Evolutionary conservation across 2,797 vertebrate genomes (phyloP).

Genomic region (Dipus sagitta): DNA sequence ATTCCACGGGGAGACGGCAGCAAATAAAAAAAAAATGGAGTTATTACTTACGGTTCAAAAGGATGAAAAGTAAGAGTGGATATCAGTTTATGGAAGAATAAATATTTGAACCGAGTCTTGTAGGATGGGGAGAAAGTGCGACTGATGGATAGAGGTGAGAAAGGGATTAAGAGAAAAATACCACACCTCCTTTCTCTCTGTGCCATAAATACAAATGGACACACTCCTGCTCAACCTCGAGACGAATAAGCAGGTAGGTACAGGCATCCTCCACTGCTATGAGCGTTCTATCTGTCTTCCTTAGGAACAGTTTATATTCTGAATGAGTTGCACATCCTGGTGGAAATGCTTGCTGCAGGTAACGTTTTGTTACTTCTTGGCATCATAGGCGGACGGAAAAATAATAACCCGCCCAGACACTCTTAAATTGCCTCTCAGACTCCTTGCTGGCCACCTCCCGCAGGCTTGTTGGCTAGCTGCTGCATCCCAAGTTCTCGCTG

Average conservation of each 20-base stretch:
- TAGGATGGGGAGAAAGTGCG: background rate
- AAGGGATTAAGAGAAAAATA: background rate
- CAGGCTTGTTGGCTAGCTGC: background rate
- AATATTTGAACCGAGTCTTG: background rate
- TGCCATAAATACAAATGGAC: constrained; percentile 62
- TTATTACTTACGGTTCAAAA: background rate
- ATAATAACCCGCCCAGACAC: background rate
- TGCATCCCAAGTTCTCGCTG: background rate
- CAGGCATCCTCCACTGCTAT: constrained; percentile 36
- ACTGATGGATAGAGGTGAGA: background rate
- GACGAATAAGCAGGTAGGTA: constrained; percentile 74
- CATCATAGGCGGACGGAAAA: constrained; percentile 5
- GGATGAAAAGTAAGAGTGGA: background rate
- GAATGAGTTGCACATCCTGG: constrained; percentile 66
- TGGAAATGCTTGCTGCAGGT: constrained; percentile 53
- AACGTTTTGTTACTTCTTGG: constrained; percentile 62
- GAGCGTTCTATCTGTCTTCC: constrained; percentile 77
- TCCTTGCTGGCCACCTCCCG: background rate
- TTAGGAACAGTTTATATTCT: constrained; percentile 63
- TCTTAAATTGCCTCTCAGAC: constrained; percentile 42
- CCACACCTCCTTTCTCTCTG: background rate
- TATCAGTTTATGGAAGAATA: background rate
- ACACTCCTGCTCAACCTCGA: constrained; percentile 59
- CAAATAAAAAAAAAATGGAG: constrained; percentile 12
- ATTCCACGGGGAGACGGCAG: background rate